Evolutionary conservation across 2,797 vertebrate species (phyloP), one percentile per base, ranked within the genome.

Genomic region (Thalassophryne amazonica): DNA sequence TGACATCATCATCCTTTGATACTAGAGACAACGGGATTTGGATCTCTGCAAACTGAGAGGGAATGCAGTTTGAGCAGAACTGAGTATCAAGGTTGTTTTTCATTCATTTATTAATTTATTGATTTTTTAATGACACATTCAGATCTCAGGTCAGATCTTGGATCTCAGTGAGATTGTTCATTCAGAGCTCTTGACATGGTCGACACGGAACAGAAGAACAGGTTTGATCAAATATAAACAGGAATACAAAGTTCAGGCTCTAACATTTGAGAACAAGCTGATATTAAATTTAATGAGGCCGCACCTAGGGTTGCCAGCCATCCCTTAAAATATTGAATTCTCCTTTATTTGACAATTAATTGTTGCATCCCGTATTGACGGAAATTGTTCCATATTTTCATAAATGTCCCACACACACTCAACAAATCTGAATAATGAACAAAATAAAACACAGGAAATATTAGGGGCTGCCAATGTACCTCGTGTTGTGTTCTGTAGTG

Each of bases 291-390:
- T 17, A 33, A 37, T 2, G 6, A 23, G 24, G 34, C 29, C 28
- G 18, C 47, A 49, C 52, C 50, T 55, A 15, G 6, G 31, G 33
- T 2, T 15, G n/a, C n/a, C n/a, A n/a, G n/a, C n/a, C n/a, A n/a
- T n/a, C n/a, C n/a, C n/a, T n/a, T n/a, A n/a, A n/a, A n/a, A n/a
- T n/a, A n/a, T n/a, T n/a, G n/a, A n/a, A n/a, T n/a, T n/a, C n/a
- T n/a, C n/a, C n/a, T n/a, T n/a, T n/a, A n/a, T n/a, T n/a, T n/a
- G n/a, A n/a, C n/a, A n/a, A n/a, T n/a, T n/a, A n/a, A n/a, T n/a
- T n/a, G n/a, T n/a, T n/a, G n/a, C n/a, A n/a, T n/a, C n/a, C n/a
- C n/a, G n/a, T n/a, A n/a, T n/a, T n/a, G n/a, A n/a, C n/a, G n/a
- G n/a, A n/a, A n/a, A n/a, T n/a, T n/a, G n/a, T n/a, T n/a, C n/a